Conservation (phyloP, 2,888 invertebrate species). For the Hirtodrosophila cameraria region DNA sequence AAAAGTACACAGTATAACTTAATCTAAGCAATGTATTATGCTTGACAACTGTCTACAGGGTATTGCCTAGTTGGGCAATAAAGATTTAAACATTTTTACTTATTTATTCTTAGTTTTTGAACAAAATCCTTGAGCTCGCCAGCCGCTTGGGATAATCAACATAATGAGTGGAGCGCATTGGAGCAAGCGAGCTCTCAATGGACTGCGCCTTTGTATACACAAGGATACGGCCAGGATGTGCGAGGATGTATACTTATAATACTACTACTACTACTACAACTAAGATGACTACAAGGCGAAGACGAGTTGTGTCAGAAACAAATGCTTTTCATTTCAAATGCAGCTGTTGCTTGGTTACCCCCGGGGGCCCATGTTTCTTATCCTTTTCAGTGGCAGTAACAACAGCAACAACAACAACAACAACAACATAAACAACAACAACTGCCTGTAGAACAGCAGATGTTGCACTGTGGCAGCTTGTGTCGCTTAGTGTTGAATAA, state of each 20-base stretch:
- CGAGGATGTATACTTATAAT: slow-evolving; percentile 4
- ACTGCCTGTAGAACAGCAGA: slow-evolving; percentile 68
- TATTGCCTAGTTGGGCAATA: too few species aligned
- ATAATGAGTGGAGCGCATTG: slow-evolving; percentile 78
- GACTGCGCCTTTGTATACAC: slow-evolving; percentile 50
- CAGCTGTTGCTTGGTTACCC: slow-evolving; percentile 70
- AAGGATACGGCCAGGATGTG: slow-evolving; percentile 12
- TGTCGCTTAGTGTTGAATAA: slow-evolving; percentile 63
- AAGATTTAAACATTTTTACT: too few species aligned
- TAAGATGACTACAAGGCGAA: slow-evolving; percentile 33
- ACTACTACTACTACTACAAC: too few species aligned
- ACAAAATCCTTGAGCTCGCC: slow-evolving; percentile 54
- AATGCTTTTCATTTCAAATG: slow-evolving; percentile 81
- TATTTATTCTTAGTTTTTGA: slow-evolving; percentile 54
- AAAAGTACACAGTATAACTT: too few species aligned
- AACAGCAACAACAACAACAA: slow-evolving; percentile 8
- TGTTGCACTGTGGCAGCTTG: slow-evolving; percentile 54
- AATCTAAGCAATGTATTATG: too few species aligned
- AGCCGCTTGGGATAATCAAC: slow-evolving; percentile 74
- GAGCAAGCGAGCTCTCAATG: slow-evolving; percentile 71
- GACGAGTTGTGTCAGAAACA: slow-evolving; percentile 82
- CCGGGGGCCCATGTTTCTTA: slow-evolving; percentile 61
- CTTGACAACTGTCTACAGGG: too few species aligned
- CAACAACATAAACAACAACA: slow-evolving; percentile 25
- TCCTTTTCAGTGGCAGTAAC: slow-evolving; percentile 40